Conservation (phyloP, 2,113 vertebrate species). For the Eptesicus fuscus region DNA sequence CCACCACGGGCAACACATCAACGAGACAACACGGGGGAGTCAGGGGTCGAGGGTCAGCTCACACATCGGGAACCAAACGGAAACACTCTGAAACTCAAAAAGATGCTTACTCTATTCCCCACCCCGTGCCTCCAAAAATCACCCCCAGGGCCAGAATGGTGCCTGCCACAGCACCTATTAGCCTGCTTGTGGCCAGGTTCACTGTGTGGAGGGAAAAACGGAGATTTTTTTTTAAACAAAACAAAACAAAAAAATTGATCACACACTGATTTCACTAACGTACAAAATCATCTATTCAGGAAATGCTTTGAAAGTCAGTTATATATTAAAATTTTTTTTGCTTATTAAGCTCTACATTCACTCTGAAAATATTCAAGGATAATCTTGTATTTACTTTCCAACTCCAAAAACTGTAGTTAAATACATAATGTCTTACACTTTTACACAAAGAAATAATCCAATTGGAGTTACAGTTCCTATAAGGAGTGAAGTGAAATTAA, state of each 20-base stretch:
- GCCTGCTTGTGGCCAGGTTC: slow-evolving; percentile 99
- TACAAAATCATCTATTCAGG: slow-evolving; percentile 67
- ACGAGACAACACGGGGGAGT: slow-evolving; percentile 88
- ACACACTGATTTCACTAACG: slow-evolving; percentile 72
- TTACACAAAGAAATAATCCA: neutral
- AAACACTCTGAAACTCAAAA: slow-evolving; percentile 91
- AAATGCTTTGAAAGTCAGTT: slow-evolving; percentile 45
- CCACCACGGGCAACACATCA: slow-evolving; percentile 90
- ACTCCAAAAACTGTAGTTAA: neutral
- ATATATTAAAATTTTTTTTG: slow-evolving; percentile 42
- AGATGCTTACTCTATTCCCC: slow-evolving; percentile 99
- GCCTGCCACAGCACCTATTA: slow-evolving; percentile 99
- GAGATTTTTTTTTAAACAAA: slow-evolving; percentile 76
- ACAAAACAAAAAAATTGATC: slow-evolving; percentile 70
- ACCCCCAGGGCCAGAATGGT: slow-evolving; percentile 99
- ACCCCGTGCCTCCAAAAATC: slow-evolving; percentile 99
- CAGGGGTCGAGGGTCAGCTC: slow-evolving; percentile 81
- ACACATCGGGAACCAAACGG: slow-evolving; percentile 92
- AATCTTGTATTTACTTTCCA: slow-evolving; percentile 40
- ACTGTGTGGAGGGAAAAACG: slow-evolving; percentile 99
- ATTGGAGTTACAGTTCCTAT: neutral
- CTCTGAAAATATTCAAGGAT: neutral
- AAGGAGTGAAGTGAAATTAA: slow-evolving; percentile 20
- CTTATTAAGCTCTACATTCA: neutral
- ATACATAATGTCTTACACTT: slow-evolving; percentile 27